These are phyloP conservation scores for Calameuta filiformis DNA, from an alignment of 2,888 invertebrate species.

Conservation along the genomic window DNA sequence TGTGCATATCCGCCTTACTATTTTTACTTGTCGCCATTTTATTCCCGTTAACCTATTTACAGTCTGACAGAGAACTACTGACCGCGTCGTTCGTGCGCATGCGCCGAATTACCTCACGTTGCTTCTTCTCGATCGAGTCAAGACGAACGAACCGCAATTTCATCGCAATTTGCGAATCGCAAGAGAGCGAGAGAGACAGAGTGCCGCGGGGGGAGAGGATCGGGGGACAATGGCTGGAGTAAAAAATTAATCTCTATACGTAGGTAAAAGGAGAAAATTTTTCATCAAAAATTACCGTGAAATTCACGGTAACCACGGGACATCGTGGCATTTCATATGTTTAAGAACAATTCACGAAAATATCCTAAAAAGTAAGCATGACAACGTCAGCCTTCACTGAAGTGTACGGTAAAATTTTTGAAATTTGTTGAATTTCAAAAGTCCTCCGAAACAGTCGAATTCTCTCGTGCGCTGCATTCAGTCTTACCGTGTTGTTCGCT, in stretches of 20 bases:
- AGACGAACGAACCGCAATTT: not conserved
- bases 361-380: too few relatives aligned
- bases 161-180: not conserved
- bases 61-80: not conserved
- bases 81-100: not conserved
- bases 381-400: too few relatives aligned
- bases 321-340: too few relatives aligned
- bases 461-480: too few relatives aligned
- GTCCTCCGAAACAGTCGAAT: too few relatives aligned
- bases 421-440: too few relatives aligned
- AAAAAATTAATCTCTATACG: not conserved
- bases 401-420: too few relatives aligned
- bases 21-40: not conserved
- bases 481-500: too few relatives aligned
- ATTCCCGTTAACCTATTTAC: not conserved
- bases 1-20: not conserved
- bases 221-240: conserved; percentile 4
- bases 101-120: not conserved
- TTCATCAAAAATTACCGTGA: too few relatives aligned
- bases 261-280: too few relatives aligned
- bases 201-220: not conserved
- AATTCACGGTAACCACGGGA: too few relatives aligned
- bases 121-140: not conserved
- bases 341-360: too few relatives aligned
- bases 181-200: conserved; percentile 16